Evolutionary conservation across 2,888 invertebrate species (phyloP), one percentile per base, ranked within the genome.

Genomic region (Tubulanus polymorphus): DNA sequence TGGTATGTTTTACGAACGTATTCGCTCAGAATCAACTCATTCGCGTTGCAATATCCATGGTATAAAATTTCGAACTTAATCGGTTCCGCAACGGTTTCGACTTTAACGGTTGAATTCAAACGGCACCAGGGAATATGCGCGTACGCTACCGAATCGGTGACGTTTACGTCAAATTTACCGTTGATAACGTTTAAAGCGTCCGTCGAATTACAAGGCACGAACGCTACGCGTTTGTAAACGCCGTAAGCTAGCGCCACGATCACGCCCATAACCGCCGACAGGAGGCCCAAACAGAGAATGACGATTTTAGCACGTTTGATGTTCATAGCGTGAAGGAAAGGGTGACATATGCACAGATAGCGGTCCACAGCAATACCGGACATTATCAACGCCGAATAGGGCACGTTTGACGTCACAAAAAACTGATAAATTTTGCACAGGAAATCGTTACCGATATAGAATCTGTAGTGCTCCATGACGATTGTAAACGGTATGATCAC

Each of bases 261-360:
- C 8, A 70, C 49, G 2, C 75, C 74, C 0, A 75, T 60, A 1
- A 59, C 49, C n/a, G 61, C 61, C 6, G 75, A 70, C 45, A 71
- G 64, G 1, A 62, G 8, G 2, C 63, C 68, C 29, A 75, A 55
- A 46, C 62, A 51, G 1, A 60, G 52, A 0, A 72, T 66, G 30
- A 72, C 63, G 23, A 69, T 54, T 59, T 60, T 66, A 8, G 63
- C 66, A 56, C 61, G 54, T 20, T 37, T 57, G 48, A 59, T 62
- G 28, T 61, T 71, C 59, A 72, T 70, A 2, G 67, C 60, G 52
- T 68, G 70, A 1, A 68, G 57, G 52, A 70, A 67, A 8, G 74
- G 74, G 25, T 70, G 67, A 49, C 73, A 74, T 37, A 75, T 75
- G 49, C 73, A 74, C 51, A 74, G 67, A 51, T 74, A 75, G 18